phyloP scores from a whole-genome alignment of 2,113 vertebrate species.

The Cynocephalus volans region DNA sequence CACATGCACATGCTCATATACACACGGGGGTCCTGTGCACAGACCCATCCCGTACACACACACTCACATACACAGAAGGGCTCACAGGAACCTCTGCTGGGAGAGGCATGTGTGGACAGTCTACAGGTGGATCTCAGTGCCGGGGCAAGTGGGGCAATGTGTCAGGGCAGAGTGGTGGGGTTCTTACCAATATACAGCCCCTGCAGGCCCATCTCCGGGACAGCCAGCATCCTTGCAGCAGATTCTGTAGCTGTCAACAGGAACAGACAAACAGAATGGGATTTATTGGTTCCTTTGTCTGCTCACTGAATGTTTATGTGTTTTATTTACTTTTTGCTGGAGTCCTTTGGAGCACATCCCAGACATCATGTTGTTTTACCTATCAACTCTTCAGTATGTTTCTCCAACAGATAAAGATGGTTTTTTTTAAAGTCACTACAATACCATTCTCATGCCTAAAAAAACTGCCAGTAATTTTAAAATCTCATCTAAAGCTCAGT shows the following conservation, averaged over 20 bases:
- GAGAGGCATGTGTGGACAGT: background rate
- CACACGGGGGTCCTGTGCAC: background rate
- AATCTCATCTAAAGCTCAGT: background rate
- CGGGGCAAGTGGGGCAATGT: background rate
- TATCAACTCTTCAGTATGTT: conserved; percentile 21
- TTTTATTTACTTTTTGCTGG: conserved; percentile 58
- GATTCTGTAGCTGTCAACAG: conserved; percentile 60
- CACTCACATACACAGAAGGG: background rate
- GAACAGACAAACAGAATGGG: conserved; percentile 66
- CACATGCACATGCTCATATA: background rate
- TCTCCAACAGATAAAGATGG: conserved; percentile 2
- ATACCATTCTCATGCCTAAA: background rate
- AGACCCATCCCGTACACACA: background rate
- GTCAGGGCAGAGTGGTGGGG: background rate
- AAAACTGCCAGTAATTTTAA: background rate
- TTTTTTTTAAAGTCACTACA: background rate
- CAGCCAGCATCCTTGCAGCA: conserved; percentile 80
- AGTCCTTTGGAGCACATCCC: conserved; percentile 63
- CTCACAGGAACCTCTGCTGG: background rate
- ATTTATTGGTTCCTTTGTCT: conserved; percentile 60
- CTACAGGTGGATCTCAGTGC: background rate
- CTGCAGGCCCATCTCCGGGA: conserved; percentile 79
- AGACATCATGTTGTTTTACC: conserved; percentile 25
- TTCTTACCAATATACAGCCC: conserved; percentile 82
- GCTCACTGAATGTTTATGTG: conserved; percentile 36